Evolutionary conservation across 2,888 invertebrate species (phyloP).

Genomic region (Caenorhabditis japonica): DNA sequence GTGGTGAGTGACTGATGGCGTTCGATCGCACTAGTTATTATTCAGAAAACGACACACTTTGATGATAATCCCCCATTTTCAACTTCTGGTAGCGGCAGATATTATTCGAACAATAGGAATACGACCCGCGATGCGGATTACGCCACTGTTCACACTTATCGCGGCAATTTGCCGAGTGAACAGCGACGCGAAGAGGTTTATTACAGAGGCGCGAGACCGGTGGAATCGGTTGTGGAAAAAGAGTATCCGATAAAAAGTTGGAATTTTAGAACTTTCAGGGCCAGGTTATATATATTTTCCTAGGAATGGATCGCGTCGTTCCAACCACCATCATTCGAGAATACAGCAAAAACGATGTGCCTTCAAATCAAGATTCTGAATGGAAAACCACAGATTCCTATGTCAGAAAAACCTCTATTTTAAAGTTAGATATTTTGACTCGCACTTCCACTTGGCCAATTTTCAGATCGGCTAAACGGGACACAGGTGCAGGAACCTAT

Average conservation of each 20-base stretch:
- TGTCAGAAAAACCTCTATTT: constrained; percentile 43
- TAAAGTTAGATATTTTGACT: constrained; percentile 41
- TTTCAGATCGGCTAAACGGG: constrained; percentile 18
- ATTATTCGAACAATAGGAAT: constrained; percentile 44
- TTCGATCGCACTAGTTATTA: constrained; percentile 26
- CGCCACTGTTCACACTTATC: constrained; percentile 45
- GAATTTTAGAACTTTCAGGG: neutral
- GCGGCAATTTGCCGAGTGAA: constrained; percentile 12
- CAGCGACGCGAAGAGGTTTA: constrained; percentile 7
- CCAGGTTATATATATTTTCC: neutral
- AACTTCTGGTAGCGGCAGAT: constrained; percentile 12
- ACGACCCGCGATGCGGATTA: constrained; percentile 42
- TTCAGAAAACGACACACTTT: constrained; percentile 56
- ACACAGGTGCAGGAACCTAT: constrained; percentile 5
- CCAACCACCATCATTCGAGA: constrained; percentile 41
- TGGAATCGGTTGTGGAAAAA: constrained; percentile 4
- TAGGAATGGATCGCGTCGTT: constrained; percentile 45
- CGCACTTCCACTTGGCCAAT: neutral
- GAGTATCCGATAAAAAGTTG: constrained; percentile 40
- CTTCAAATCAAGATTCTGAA: neutral
- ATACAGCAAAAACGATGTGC: constrained; percentile 16
- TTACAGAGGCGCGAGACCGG: constrained; percentile 37
- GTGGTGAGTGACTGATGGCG: constrained; percentile 46
- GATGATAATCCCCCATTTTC: constrained; percentile 39
- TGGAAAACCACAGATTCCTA: constrained; percentile 50